Evolutionary conservation across 2,888 invertebrate species (phyloP).

Genomic region (Platycnemis pennipes): DNA sequence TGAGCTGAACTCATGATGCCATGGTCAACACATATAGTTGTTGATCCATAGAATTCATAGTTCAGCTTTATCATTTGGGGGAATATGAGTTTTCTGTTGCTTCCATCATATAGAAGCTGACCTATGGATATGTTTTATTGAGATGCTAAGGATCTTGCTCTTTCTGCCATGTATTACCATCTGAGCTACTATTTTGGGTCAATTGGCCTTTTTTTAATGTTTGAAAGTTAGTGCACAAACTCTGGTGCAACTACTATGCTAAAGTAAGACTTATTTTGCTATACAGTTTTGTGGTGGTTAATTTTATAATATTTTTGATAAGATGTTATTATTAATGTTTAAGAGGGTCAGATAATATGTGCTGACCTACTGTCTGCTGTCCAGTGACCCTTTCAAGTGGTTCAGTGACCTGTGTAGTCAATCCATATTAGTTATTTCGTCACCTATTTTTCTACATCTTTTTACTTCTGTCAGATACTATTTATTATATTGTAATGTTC

Average conservation of each 20-base stretch:
- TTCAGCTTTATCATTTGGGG: neutral
- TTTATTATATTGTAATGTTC: neutral
- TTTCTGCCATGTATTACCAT: neutral
- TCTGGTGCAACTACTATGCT: neutral
- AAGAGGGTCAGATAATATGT: neutral
- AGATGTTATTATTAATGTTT: neutral
- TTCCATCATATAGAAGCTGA: neutral
- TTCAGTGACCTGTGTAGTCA: neutral
- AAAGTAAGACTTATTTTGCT: neutral
- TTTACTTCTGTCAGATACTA: neutral
- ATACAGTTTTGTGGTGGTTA: neutral
- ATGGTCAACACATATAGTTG: neutral
- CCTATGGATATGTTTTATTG: neutral
- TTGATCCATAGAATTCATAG: neutral
- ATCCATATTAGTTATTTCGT: neutral
- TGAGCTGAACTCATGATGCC: neutral
- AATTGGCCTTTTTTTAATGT: neutral
- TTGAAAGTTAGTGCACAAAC: neutral
- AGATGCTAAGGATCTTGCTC: neutral
- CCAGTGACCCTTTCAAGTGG: neutral
- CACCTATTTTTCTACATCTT: neutral
- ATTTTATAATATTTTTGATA: neutral
- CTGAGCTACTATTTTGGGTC: neutral
- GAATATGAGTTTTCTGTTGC: neutral
- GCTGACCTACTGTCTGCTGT: neutral